A percentile compares a stretch with the other conserved stretches of the same genome.
Conservation (phyloP, 2,113 vertebrate species). For the Crypturellus undulatus region DNA sequence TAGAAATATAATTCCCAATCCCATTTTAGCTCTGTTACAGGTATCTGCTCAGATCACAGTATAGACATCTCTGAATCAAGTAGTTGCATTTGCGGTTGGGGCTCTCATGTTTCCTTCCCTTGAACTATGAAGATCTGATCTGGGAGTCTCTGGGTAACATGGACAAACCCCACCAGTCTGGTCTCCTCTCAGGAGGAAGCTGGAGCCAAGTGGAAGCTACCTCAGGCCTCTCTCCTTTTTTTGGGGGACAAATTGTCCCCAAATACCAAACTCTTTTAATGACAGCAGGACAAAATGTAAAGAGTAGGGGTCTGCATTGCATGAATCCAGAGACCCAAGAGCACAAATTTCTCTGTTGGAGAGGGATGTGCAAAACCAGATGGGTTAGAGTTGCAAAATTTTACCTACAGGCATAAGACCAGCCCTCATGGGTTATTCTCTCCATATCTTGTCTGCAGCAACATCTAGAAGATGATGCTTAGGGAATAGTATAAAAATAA, state of each 20-base stretch:
- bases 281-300: background rate
- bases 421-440: background rate
- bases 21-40: background rate
- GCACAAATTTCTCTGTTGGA: background rate
- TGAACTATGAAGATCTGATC: background rate
- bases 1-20: background rate
- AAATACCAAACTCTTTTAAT: background rate
- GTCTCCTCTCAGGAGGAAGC: background rate
- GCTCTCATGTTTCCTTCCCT: background rate
- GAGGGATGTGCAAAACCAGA: background rate
- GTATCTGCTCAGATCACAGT: background rate
- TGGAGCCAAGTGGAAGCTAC: background rate
- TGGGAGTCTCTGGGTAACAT: fast-evolving
- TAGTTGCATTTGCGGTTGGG: fast-evolving
- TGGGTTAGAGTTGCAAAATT: background rate
- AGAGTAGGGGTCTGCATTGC: background rate
- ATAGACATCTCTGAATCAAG: background rate
- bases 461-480: background rate
- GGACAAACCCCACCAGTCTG: background rate
- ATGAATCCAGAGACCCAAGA: background rate
- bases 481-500: background rate
- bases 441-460: background rate
- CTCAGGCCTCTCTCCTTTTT: background rate
- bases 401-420: background rate
- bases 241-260: background rate